Conservation (phyloP, 2,113 vertebrate species). For the Peromyscus polionotus region DNA sequence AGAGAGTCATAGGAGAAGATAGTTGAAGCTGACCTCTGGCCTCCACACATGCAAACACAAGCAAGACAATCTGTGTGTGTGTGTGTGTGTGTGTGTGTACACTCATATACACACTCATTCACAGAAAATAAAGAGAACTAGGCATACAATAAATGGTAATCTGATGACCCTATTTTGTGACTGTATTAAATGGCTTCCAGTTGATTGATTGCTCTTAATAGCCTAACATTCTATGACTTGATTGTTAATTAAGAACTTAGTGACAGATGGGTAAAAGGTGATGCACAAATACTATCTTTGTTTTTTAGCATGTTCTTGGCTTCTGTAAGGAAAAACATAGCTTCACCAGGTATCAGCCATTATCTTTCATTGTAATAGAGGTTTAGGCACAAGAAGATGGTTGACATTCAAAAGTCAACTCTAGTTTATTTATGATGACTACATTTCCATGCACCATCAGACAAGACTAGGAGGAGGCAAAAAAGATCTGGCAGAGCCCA, state of each 20-base stretch:
- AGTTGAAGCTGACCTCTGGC: not conserved
- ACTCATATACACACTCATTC: not conserved
- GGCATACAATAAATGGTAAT: not conserved
- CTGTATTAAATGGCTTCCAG: not conserved
- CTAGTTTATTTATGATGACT: not conserved
- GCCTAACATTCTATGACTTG: slow-evolving; percentile 27
- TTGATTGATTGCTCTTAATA: slow-evolving; percentile 28
- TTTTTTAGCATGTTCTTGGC: not conserved
- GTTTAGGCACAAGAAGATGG: not conserved
- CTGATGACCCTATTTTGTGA: not conserved
- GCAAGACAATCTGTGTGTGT: no score
- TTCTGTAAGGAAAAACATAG: not conserved
- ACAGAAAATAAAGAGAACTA: not conserved
- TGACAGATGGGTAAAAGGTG: slow-evolving; percentile 11
- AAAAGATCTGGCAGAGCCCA: not conserved
- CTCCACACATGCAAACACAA: not conserved
- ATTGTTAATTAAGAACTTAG: slow-evolving; percentile 41
- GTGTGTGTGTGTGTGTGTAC: no score
- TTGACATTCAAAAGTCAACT: not conserved
- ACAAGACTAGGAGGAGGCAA: not conserved
- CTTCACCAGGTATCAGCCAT: not conserved
- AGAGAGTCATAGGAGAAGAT: not conserved
- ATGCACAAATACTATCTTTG: not conserved
- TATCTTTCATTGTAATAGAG: not conserved
- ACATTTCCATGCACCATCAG: not conserved